phyloP scores from a whole-genome alignment of 2,113 vertebrate genomes.

The Ictidomys tridecemlineatus region DNA sequence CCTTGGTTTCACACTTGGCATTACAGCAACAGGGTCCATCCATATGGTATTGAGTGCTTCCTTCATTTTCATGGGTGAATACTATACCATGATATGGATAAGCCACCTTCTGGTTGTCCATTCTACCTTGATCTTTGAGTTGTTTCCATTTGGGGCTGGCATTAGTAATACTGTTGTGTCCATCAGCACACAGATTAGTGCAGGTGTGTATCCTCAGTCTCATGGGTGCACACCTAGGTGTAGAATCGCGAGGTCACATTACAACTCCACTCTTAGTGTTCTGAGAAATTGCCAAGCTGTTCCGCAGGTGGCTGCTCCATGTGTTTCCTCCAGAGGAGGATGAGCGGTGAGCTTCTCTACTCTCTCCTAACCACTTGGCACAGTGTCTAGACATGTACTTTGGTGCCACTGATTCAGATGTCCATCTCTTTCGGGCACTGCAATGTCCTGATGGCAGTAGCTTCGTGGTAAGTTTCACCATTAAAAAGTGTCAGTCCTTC shows the following conservation, averaged over 20 bases:
- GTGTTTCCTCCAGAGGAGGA: no score
- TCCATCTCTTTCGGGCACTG: not conserved
- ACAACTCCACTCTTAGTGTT: not conserved
- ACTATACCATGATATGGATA: rapidly evolving
- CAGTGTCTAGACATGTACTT: rapidly evolving
- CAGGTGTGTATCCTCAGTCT: rapidly evolving
- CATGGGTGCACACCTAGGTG: no score
- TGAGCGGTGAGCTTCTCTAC: rapidly evolving
- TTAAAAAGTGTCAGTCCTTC: no score
- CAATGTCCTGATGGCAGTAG: no score
- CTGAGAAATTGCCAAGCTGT: not conserved
- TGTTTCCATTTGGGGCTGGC: not conserved
- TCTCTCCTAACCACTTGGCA: rapidly evolving
- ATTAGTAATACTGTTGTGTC: rapidly evolving
- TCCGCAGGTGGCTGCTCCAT: no score
- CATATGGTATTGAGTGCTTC: not conserved
- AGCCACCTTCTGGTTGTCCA: no score
- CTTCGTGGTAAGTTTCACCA: no score
- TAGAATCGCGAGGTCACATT: no score
- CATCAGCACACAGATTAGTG: not conserved
- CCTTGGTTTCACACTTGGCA: rapidly evolving
- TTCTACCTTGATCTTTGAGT: not conserved
- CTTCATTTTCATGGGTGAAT: not conserved
- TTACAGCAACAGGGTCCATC: not conserved
- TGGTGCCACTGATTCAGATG: rapidly evolving